Percentiles rank a stretch among this genome's conserved stretches.
phyloP scores from a whole-genome alignment of 2,113 vertebrate species.

The Spilogale gracilis region DNA sequence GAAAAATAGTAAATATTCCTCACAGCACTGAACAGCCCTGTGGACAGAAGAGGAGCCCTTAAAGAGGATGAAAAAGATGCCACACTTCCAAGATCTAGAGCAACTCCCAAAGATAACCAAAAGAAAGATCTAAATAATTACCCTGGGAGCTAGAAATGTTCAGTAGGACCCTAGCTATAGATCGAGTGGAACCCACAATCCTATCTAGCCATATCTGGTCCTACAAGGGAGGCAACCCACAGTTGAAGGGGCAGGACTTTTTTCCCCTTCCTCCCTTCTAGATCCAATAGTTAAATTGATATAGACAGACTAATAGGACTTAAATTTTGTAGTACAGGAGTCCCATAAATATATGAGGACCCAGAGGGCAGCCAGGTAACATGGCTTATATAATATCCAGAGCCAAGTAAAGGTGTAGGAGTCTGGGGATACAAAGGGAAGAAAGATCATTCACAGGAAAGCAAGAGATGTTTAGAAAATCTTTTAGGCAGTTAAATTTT shows the following conservation, averaged over 20 bases:
- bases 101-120: not conserved
- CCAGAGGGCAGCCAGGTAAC: not conserved
- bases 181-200: not conserved
- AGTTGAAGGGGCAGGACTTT: not conserved
- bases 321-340: not conserved
- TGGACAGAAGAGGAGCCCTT: not conserved
- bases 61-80: not conserved
- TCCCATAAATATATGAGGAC: not conserved
- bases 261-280: not conserved
- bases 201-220: not conserved
- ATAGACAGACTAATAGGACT: not conserved
- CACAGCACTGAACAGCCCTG: not conserved
- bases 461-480: not conserved
- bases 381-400: not conserved
- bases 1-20: not conserved
- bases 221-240: not conserved
- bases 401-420: not conserved
- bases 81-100: not conserved
- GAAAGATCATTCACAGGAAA: not conserved
- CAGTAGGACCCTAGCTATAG: not conserved
- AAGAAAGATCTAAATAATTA: not conserved
- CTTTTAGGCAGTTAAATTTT: not conserved
- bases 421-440: not conserved
- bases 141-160: not conserved
- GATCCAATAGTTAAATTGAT: not conserved